A percentile compares a stretch with the other conserved stretches of the same genome.
Conservation (phyloP, 2,797 vertebrate species). For the Nannoperca obscura region DNA sequence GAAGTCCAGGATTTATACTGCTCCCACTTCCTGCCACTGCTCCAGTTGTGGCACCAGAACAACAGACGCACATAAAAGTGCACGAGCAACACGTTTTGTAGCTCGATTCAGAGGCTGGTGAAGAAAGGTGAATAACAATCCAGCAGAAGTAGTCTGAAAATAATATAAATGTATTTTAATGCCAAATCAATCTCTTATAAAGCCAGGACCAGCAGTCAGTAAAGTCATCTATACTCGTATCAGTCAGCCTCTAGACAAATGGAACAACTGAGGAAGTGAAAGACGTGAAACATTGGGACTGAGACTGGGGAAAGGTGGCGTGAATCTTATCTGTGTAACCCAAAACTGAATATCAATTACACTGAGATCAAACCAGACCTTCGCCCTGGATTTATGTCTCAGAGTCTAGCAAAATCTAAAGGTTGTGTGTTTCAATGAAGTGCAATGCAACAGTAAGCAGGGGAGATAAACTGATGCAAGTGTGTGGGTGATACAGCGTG, state of each 20-base stretch:
- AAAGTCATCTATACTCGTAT: not conserved
- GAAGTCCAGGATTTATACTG: conserved; percentile 22
- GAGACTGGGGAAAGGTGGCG: not conserved
- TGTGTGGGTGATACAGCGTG: too few species aligned
- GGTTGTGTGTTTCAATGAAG: not conserved
- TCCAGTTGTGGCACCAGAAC: conserved; percentile 15
- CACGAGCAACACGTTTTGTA: not conserved
- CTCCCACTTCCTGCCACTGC: conserved; percentile 11
- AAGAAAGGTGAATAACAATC: not conserved
- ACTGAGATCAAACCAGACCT: not conserved
- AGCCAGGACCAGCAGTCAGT: not conserved
- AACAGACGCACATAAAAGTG: conserved; percentile 16
- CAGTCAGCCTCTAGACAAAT: not conserved
- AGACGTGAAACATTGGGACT: not conserved
- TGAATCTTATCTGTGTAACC: not conserved
- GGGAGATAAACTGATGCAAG: not conserved
- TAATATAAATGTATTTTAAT: not conserved
- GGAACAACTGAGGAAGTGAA: not conserved
- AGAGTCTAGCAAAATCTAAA: not conserved
- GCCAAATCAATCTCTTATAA: not conserved
- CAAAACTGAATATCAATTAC: not conserved
- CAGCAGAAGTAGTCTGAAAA: not conserved
- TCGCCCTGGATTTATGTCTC: not conserved
- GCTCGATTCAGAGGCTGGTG: not conserved
- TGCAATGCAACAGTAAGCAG: not conserved